A percentile compares a stretch with the other conserved stretches of the same genome.
These are phyloP conservation scores for Drosophila sordidula DNA, from an alignment of 2,888 invertebrate genomes.

Conservation along the genomic window DNA sequence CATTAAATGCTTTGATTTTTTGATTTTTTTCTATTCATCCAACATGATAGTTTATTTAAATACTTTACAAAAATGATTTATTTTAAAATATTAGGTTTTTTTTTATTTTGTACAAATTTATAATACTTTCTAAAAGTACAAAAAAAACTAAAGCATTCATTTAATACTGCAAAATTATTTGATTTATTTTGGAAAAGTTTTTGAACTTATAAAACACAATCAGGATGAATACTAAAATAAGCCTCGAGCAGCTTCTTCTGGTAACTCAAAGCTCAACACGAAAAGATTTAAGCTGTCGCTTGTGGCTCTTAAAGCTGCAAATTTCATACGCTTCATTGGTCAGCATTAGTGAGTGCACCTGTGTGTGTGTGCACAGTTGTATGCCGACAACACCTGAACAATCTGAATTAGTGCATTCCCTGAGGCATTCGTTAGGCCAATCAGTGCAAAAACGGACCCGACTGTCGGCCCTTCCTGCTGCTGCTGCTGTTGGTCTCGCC, in stretches of 20 bases:
- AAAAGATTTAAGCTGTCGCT: not conserved
- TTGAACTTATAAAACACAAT: too few relatives aligned
- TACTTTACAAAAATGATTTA: too few relatives aligned
- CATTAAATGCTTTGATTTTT: too few relatives aligned
- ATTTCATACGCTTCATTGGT: conserved; percentile 70
- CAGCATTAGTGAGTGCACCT: conserved; percentile 23
- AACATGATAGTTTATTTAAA: too few relatives aligned
- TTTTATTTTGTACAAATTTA: too few relatives aligned
- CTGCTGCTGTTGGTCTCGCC: not conserved
- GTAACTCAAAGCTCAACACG: conserved; percentile 1
- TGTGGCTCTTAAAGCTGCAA: conserved; percentile 24
- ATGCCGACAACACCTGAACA: conserved; percentile 32
- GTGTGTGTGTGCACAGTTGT: not conserved
- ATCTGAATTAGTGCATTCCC: conserved; percentile 33
- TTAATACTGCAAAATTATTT: too few relatives aligned
- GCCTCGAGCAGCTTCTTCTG: not conserved
- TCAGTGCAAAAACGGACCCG: conserved; percentile 39
- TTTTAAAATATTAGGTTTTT: too few relatives aligned
- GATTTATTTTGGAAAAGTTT: too few relatives aligned
- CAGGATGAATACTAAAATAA: too few relatives aligned
- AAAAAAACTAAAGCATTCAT: too few relatives aligned
- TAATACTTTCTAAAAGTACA: too few relatives aligned
- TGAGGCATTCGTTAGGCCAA: conserved; percentile 44
- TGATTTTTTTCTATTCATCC: too few relatives aligned
- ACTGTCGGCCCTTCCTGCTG: not conserved